Percentiles rank a stretch among this genome's conserved stretches.
These are phyloP conservation scores for Pangasius macronema DNA, from an alignment of 2,797 vertebrate genomes.

Conservation along the genomic window DNA sequence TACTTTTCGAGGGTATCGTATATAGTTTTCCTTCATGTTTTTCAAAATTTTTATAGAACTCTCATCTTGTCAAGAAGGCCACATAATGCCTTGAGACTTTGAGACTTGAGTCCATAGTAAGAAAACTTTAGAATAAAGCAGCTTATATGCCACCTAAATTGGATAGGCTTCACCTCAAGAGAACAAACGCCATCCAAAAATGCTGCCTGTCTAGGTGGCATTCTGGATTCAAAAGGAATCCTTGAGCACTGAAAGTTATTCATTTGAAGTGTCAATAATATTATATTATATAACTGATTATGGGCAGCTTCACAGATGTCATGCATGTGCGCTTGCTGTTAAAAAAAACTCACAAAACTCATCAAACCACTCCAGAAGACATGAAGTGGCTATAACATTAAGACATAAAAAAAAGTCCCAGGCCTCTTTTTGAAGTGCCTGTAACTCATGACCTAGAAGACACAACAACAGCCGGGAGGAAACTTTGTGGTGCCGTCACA, in stretches of 20 bases:
- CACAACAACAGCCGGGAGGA: slow-evolving; percentile 26
- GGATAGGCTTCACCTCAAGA: neutral
- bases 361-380: neutral
- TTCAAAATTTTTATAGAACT: neutral
- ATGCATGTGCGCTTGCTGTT: too few relatives aligned
- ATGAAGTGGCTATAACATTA: neutral
- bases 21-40: neutral
- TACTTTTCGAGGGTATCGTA: neutral
- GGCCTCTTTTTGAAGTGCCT: neutral
- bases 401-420: neutral
- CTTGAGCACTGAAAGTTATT: neutral
- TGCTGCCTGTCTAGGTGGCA: neutral
- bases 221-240: neutral
- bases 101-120: neutral
- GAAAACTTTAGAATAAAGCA: neutral
- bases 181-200: neutral
- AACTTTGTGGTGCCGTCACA: slow-evolving; percentile 53
- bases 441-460: slow-evolving; percentile 13
- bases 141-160: neutral
- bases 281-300: neutral
- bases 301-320: neutral
- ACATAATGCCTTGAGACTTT: neutral
- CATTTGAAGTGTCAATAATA: neutral
- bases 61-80: neutral
- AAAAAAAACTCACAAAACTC: neutral